Conservation (phyloP, 2,888 invertebrate species). For the Microctonus aethiopoides region DNA sequence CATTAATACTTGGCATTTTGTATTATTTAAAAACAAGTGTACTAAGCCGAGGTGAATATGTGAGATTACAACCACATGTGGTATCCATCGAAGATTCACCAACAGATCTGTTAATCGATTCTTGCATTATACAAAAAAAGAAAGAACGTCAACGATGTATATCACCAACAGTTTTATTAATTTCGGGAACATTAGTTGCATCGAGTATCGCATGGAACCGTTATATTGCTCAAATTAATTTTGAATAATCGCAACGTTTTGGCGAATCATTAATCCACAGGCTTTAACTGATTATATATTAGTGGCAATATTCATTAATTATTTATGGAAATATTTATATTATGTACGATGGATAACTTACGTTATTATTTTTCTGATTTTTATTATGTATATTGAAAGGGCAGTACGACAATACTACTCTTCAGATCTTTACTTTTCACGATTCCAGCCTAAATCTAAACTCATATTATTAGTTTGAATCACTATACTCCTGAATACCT, state of each 20-base stretch:
- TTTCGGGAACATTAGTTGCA: slow-evolving; percentile 78
- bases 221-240: slow-evolving; percentile 84
- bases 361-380: slow-evolving; percentile 75
- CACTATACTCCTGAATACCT: too few species aligned
- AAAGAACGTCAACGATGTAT: slow-evolving; percentile 72
- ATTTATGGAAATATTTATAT: slow-evolving; percentile 81
- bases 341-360: slow-evolving; percentile 79
- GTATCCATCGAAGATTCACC: slow-evolving; percentile 69
- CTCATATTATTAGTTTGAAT: too few species aligned
- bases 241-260: slow-evolving; percentile 78
- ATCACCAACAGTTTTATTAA: slow-evolving; percentile 75
- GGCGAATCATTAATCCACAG: slow-evolving; percentile 85
- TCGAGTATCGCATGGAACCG: slow-evolving; percentile 87
- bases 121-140: slow-evolving; percentile 64
- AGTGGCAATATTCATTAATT: slow-evolving; percentile 83
- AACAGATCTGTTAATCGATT: too few species aligned
- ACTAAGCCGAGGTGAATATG: slow-evolving; percentile 79
- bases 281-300: slow-evolving; percentile 80
- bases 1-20: slow-evolving; percentile 77
- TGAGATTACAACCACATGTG: slow-evolving; percentile 73
- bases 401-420: too few species aligned
- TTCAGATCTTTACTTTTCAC: too few species aligned
- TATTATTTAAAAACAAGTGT: slow-evolving; percentile 79
- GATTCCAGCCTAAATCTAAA: too few species aligned
- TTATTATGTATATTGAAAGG: too few species aligned